A percentile compares a stretch with the other conserved stretches of the same genome.
These are phyloP conservation scores for Loris lydekkerianus DNA, from an alignment of 2,797 vertebrate genomes.

Conservation along the genomic window DNA sequence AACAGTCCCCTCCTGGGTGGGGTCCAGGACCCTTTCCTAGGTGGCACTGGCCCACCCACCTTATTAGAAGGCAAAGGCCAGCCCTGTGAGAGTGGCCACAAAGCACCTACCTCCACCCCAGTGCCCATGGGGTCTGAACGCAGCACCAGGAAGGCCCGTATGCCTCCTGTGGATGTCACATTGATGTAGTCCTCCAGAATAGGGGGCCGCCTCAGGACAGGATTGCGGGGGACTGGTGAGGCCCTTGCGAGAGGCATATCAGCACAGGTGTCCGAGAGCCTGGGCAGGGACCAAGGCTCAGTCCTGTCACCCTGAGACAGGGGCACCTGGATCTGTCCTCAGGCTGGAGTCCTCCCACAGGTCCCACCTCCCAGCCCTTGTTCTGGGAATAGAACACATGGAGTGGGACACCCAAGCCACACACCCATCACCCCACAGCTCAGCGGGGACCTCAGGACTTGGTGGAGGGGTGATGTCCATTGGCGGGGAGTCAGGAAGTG, in stretches of 20 bases:
- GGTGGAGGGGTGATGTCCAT: constrained; percentile 89
- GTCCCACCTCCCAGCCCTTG: neutral
- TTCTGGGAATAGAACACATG: neutral
- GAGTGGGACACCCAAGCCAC: neutral
- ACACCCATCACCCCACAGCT: constrained; percentile 86
- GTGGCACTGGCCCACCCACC: neutral
- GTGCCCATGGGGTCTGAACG: constrained; percentile 86
- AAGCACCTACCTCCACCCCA: constrained; percentile 83
- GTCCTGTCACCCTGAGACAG: neutral
- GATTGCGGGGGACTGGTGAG: constrained; percentile 69
- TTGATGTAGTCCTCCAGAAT: constrained; percentile 94
- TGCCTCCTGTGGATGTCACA: constrained; percentile 93
- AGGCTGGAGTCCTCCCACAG: neutral
- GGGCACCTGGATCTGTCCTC: neutral
- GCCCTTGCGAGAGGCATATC: constrained; percentile 86
- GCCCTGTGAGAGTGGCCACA: neutral
- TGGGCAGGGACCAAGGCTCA: neutral
- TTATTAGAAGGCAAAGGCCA: rapidly evolving
- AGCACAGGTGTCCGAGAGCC: constrained; percentile 85
- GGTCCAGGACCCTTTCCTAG: neutral
- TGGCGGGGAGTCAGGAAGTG: neutral
- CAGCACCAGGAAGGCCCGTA: constrained; percentile 93
- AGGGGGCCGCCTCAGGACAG: constrained; percentile 92
- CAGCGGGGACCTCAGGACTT: constrained; percentile 86
- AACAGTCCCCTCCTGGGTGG: neutral